phyloP scores from a whole-genome alignment of 2,888 invertebrate genomes.

The Chaetoderma sp. region DNA sequence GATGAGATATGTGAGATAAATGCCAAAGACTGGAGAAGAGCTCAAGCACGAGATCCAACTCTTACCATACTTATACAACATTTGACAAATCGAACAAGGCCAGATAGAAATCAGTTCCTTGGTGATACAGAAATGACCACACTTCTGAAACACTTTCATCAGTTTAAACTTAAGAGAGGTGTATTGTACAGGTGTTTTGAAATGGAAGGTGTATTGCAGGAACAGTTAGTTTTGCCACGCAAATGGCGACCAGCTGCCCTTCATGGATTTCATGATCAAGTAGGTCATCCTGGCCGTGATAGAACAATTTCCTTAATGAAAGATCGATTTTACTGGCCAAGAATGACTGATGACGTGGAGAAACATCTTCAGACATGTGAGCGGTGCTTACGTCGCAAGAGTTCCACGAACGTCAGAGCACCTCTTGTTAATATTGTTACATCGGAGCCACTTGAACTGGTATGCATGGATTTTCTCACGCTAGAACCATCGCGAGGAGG shows the following conservation, averaged over 20 bases:
- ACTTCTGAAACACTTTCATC: neutral
- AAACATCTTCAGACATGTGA: neutral
- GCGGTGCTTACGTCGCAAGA: neutral
- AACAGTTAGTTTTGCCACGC: neutral
- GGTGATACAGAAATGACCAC: neutral
- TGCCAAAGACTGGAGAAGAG: neutral
- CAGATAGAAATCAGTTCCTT: neutral
- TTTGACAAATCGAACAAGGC: neutral
- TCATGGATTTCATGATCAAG: neutral
- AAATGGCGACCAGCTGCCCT: neutral
- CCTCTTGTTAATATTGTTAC: neutral
- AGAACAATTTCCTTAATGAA: neutral
- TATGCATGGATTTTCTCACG: conserved; percentile 1
- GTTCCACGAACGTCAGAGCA: neutral
- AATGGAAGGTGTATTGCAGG: no score
- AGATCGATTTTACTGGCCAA: conserved; percentile 4
- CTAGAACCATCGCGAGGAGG: conserved; percentile 26
- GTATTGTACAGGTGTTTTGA: no score
- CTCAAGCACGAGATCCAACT: neutral
- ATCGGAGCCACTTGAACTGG: neutral
- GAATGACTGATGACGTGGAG: neutral
- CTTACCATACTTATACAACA: neutral
- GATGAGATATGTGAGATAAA: neutral
- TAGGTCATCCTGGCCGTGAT: neutral
- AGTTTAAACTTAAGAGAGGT: neutral